phyloP scores from a whole-genome alignment of 2,888 invertebrate species.

The Therioaphis trifolii region DNA sequence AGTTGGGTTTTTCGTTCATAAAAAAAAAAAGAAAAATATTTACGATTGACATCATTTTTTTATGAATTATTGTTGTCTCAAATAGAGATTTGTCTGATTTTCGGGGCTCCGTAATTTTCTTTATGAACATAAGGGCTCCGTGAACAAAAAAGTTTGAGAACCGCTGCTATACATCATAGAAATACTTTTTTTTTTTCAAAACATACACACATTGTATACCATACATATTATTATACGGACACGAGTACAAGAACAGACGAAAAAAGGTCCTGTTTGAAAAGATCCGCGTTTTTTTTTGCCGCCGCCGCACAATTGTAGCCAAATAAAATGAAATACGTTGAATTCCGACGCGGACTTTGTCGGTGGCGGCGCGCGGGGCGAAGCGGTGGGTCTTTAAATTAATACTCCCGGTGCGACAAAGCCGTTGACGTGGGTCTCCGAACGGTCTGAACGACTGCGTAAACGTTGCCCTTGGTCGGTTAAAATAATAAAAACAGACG shows the following conservation, averaged over 20 bases:
- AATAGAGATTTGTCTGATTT: too few relatives aligned
- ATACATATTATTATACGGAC: too few relatives aligned
- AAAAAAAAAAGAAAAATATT: too few relatives aligned
- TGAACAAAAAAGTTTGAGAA: too few relatives aligned
- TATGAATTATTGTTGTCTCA: too few relatives aligned
- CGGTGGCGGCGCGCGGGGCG: background rate
- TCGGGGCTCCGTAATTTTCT: too few relatives aligned
- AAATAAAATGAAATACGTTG: slow-evolving; percentile 46
- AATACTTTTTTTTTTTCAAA: too few relatives aligned
- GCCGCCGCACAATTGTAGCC: slow-evolving; percentile 1
- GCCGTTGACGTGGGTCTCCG: slow-evolving; percentile 48
- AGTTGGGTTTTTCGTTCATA: too few relatives aligned
- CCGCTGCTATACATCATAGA: too few relatives aligned
- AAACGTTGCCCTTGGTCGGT: slow-evolving; percentile 3
- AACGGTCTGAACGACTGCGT: slow-evolving; percentile 14
- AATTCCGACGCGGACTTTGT: slow-evolving; percentile 17
- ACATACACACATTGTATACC: too few relatives aligned
- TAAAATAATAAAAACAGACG: background rate
- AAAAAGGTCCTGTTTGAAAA: slow-evolving; percentile 1
- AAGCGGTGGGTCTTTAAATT: slow-evolving; percentile 25
- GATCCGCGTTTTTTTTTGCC: background rate
- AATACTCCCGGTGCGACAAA: slow-evolving; percentile 45
- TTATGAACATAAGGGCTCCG: too few relatives aligned
- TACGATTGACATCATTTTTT: too few relatives aligned
- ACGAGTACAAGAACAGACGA: background rate